These are phyloP conservation scores for Ormyrus rosae DNA, from an alignment of 2,888 invertebrate species.

Conservation along the genomic window DNA sequence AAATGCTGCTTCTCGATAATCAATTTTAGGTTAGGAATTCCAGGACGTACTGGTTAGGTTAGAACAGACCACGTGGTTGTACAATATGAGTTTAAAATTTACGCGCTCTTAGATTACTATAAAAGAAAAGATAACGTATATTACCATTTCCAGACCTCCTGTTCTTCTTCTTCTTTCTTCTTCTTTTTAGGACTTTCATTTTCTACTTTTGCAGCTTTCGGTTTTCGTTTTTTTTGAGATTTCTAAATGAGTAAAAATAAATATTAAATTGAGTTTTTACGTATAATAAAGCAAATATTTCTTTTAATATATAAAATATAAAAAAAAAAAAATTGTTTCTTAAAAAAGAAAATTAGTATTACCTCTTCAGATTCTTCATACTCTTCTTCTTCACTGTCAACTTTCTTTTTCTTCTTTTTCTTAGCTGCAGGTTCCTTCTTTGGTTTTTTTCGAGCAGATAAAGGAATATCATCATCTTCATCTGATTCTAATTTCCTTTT, in stretches of 20 bases:
- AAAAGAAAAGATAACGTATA: constrained; percentile 20
- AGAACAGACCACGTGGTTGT: constrained; percentile 16
- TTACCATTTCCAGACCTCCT: constrained; percentile 95
- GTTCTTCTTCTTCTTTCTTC: constrained; percentile 88
- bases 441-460: constrained; percentile 82
- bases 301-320: neutral
- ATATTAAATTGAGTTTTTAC: neutral
- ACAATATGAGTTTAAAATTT: too few relatives aligned
- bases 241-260: constrained; percentile 52
- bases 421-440: constrained; percentile 79
- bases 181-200: constrained; percentile 81
- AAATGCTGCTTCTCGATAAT: neutral
- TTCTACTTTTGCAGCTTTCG: constrained; percentile 67
- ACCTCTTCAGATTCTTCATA: constrained; percentile 70
- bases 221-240: constrained; percentile 66
- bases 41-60: constrained; percentile 13
- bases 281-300: constrained; percentile 20
- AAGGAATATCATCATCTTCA: constrained; percentile 82
- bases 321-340: neutral
- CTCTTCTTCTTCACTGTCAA: constrained; percentile 66
- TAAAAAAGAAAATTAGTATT: constrained; percentile 41
- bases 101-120: neutral
- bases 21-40: constrained; percentile 26
- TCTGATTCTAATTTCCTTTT: constrained; percentile 77
- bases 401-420: constrained; percentile 78